Conservation (phyloP, 2,888 invertebrate genomes). For the Rutpela maculata region DNA sequence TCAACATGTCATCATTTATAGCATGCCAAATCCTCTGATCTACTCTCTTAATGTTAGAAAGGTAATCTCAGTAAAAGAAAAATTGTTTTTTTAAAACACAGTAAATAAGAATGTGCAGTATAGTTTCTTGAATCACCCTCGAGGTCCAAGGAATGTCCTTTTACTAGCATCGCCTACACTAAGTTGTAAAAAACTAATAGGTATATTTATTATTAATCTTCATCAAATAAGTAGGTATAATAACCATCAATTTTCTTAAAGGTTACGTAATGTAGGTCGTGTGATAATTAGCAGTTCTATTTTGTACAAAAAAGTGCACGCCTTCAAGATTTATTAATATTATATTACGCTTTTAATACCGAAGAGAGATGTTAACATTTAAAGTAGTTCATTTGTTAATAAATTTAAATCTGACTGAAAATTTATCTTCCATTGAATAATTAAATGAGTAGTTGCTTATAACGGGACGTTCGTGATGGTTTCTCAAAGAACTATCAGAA, state of each 20-base stretch:
- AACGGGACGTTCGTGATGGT: slow-evolving; percentile 46
- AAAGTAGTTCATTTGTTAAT: slow-evolving; percentile 28
- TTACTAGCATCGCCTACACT: too few relatives aligned
- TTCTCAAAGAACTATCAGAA: slow-evolving; percentile 38
- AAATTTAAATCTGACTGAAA: slow-evolving; percentile 29
- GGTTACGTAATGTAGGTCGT: neutral
- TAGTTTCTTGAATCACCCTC: too few relatives aligned
- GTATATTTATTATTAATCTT: neutral
- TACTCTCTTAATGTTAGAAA: too few relatives aligned
- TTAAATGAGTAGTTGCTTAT: slow-evolving; percentile 43
- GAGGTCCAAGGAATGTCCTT: too few relatives aligned
- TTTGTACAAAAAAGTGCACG: slow-evolving; percentile 5
- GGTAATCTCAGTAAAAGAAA: too few relatives aligned
- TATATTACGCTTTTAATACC: neutral
- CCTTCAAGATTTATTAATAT: slow-evolving; percentile 8
- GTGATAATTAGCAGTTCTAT: neutral
- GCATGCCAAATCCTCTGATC: too few relatives aligned
- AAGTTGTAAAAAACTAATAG: neutral
- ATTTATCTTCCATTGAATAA: slow-evolving; percentile 42
- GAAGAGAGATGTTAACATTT: slow-evolving; percentile 11
- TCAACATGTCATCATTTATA: too few relatives aligned
- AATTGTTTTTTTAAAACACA: too few relatives aligned
- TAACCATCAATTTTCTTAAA: neutral
- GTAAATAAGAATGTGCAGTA: too few relatives aligned
- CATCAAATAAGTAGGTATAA: slow-evolving; percentile 2